A percentile compares a stretch with the other conserved stretches of the same genome.
Evolutionary conservation across 2,797 vertebrate species (phyloP).

Genomic region (Pangasius krempfi): DNA sequence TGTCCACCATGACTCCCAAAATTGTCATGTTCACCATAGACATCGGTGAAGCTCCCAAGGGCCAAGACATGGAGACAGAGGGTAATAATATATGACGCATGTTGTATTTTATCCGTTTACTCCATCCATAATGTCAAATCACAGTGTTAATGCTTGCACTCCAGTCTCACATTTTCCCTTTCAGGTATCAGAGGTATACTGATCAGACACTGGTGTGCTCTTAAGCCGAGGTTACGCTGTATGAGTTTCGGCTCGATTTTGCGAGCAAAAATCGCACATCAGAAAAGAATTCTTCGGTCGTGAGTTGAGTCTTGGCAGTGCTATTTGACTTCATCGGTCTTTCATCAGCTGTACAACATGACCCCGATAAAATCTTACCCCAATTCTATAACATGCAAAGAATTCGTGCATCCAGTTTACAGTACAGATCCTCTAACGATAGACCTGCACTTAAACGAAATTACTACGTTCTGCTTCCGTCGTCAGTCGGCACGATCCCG

Average conservation of each 20-base stretch:
- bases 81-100: slow-evolving; percentile 71
- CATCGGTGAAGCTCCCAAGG: slow-evolving; percentile 95
- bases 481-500: fast-evolving
- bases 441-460: neutral
- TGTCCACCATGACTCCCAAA: slow-evolving; percentile 99
- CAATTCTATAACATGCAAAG: no score
- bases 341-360: no score
- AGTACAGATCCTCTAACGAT: no score
- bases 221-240: neutral
- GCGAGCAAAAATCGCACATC: neutral
- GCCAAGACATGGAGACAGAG: slow-evolving; percentile 98
- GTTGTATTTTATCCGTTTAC: neutral
- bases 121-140: neutral
- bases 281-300: neutral
- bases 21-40: slow-evolving; percentile 99
- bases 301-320: no score
- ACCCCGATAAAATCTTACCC: no score
- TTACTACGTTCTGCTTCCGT: no score
- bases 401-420: no score
- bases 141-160: no score
- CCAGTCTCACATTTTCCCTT: no score
- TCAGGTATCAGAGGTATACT: neutral
- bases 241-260: neutral
- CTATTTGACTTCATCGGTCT: no score
- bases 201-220: neutral